A percentile compares a stretch with the other conserved stretches of the same genome.
phyloP scores from a whole-genome alignment of 2,797 vertebrate species.

The Gambelia wislizenii region DNA sequence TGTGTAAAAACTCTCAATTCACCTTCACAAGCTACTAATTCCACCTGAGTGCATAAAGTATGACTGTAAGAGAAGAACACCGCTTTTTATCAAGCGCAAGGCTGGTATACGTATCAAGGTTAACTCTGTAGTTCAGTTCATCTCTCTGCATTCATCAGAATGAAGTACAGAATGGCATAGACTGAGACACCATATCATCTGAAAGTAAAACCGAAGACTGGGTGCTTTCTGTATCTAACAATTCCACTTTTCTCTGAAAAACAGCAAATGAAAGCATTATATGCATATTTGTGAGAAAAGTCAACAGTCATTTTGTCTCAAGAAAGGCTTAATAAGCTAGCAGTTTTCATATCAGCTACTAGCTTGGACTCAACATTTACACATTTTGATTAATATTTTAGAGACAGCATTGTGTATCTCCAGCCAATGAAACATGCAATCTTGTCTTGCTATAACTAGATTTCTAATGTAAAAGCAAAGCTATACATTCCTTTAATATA shows the following conservation, averaged over 20 bases:
- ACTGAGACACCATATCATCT: background rate
- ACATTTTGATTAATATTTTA: conserved; percentile 53
- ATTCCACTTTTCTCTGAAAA: conserved; percentile 46
- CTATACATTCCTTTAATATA: conserved; percentile 30
- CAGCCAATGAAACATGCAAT: conserved; percentile 40
- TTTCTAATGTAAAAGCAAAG: conserved; percentile 35
- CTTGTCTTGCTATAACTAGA: conserved; percentile 9
- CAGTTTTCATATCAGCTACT: conserved; percentile 55
- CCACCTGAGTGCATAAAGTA: conserved; percentile 27
- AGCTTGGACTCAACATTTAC: background rate
- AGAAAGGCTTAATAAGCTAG: conserved; percentile 68
- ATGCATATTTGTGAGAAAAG: conserved; percentile 56
- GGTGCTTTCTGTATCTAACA: conserved; percentile 10
- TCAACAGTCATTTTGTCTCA: conserved; percentile 61
- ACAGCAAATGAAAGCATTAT: conserved; percentile 54
- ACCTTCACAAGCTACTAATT: conserved; percentile 36
- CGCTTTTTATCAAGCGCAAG: background rate
- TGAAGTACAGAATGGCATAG: fast-evolving
- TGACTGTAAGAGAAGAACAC: background rate
- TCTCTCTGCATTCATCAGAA: background rate
- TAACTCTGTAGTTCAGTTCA: background rate
- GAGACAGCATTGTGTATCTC: conserved; percentile 46
- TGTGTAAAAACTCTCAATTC: background rate
- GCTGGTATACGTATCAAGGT: fast-evolving
- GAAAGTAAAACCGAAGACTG: conserved; percentile 24